Base-by-base conservation (phyloP, 2,888 invertebrate species). In the Drosophila mimica region DNA sequence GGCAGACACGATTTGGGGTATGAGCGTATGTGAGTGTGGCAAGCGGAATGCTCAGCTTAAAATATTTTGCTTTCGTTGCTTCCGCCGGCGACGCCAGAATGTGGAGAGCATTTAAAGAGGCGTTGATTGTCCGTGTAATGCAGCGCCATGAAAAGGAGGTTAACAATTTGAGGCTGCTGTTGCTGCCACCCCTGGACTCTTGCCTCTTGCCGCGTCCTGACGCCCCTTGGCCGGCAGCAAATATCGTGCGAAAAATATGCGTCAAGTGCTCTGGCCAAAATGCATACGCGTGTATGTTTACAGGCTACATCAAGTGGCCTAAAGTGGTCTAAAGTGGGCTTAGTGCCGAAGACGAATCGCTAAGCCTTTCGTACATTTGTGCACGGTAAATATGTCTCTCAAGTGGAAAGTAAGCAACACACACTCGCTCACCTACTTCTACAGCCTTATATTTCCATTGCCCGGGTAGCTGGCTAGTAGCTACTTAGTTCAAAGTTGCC, bases 101-200 rank as follows among this genome's bases (percentile, higher is more conserved):
- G 51, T 68, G 52, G 46, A 70, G 74, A 70, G 79, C 76, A 65
- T 68, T 63, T 65, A 72, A 83, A 72, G 61, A 75, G 74, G 76
- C 89, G 84, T 83, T 74, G 79, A 85, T 86, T 85, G 84, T 88
- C 88, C 86, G 76, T 80, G 76, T 80, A 73, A 86, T 78, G 81
- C 86, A 72, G 48, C 66, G 68, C 57, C 60, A 52, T 65, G 63
- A 74, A 85, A 89, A 88, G 75, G 66, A 85, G 87, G 89, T 88
- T 87, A 87, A 89, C 89, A 82, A 88, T 83, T 76, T 88, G 81
- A 77, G 81, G 64, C 75, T 64, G 73, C 56, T 38, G 13, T 25
- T 28, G 51, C 51, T 30, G n/a, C 13, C n/a, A 25, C 4, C 17
- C 8, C 17, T 38, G 13, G n/a, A 5, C 65, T 63, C 84, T 72